Conservation (phyloP, 2,888 invertebrate genomes). For the Muscina levida region DNA sequence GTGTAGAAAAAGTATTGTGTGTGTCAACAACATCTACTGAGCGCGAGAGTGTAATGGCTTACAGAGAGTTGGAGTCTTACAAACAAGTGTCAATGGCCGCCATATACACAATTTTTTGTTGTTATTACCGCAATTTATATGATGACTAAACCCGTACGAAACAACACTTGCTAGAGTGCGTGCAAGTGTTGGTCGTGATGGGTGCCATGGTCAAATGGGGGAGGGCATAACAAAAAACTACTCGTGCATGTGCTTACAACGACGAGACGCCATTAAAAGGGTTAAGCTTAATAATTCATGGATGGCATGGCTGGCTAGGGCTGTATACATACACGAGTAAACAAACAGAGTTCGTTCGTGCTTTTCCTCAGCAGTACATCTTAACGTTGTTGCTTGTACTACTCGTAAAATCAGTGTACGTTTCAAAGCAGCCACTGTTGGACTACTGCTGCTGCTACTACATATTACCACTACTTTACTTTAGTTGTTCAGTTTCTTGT, state of each 20-base stretch:
- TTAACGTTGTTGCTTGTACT: background rate
- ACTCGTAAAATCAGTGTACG: background rate
- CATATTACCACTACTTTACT: too few species aligned
- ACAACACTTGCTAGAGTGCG: constrained; percentile 16
- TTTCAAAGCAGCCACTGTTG: too few species aligned
- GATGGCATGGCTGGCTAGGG: constrained; percentile 15
- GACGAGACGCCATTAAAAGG: constrained; percentile 78
- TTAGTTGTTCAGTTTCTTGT: background rate
- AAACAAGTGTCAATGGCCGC: constrained; percentile 68
- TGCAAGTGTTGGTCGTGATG: constrained; percentile 21
- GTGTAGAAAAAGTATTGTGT: background rate
- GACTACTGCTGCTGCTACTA: too few species aligned
- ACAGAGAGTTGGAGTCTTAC: constrained; percentile 23
- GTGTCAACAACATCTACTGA: background rate
- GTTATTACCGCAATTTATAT: constrained; percentile 33
- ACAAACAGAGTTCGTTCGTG: background rate
- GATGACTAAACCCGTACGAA: constrained; percentile 22
- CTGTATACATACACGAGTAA: background rate
- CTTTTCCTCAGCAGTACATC: too few species aligned
- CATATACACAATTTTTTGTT: constrained; percentile 44
- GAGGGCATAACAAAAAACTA: constrained; percentile 17
- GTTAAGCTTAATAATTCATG: constrained; percentile 68
- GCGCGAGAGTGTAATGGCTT: background rate
- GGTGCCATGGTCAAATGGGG: constrained; percentile 11
- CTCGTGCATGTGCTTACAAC: constrained; percentile 65